phyloP scores from a whole-genome alignment of 1,140 invertebrate genomes.

The Euwallacea similis region DNA sequence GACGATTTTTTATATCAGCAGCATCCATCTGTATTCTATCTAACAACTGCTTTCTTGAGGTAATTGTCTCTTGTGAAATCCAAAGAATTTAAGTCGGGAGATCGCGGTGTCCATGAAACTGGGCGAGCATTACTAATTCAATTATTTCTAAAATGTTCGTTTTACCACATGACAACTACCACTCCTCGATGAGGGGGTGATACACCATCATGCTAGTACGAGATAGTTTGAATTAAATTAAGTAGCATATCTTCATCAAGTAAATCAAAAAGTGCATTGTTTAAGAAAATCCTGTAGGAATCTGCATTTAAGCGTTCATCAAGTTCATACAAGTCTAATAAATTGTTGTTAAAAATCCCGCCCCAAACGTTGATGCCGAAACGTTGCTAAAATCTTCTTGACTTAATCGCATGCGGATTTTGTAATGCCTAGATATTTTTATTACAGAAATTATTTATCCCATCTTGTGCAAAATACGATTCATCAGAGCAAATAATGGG shows the following conservation, averaged over 20 bases:
- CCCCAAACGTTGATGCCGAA: no score
- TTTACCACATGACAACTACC: neutral
- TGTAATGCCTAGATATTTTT: neutral
- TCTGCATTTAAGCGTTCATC: no score
- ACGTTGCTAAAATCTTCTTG: neutral
- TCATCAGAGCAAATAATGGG: neutral
- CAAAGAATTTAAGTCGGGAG: neutral
- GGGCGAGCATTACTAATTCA: no score
- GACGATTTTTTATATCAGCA: neutral
- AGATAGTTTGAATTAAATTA: constrained; percentile 9
- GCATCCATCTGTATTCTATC: neutral
- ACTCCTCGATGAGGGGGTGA: neutral
- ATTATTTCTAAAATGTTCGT: no score
- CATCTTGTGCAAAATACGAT: neutral
- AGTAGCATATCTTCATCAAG: constrained; percentile 1
- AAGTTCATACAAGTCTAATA: no score
- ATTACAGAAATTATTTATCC: neutral
- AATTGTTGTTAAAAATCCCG: no score
- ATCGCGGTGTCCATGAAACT: no score
- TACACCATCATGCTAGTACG: constrained; percentile 3
- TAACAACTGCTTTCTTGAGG: neutral
- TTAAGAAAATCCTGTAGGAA: neutral
- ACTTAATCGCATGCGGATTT: no score
- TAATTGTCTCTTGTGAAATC: neutral
- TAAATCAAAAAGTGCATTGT: neutral